A percentile compares a stretch with the other conserved stretches of the same genome.
Evolutionary conservation across 2,888 invertebrate genomes (phyloP).

Genomic region (Endotricha flammealis): DNA sequence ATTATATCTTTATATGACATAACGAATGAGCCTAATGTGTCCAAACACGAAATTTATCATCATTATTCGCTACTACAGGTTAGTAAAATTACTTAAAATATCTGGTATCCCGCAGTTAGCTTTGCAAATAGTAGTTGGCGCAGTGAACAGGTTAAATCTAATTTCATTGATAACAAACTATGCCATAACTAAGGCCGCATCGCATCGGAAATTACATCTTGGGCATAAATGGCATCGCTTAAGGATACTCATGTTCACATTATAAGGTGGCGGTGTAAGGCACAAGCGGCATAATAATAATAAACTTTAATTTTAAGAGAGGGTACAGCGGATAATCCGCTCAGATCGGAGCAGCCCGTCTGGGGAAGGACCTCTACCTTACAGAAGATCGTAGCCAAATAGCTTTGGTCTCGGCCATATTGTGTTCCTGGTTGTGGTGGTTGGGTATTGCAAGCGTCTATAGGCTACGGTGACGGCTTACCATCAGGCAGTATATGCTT

Average conservation of each 20-base stretch:
- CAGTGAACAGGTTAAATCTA: slow-evolving; percentile 27
- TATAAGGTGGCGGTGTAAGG: slow-evolving; percentile 34
- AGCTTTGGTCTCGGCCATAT: no score
- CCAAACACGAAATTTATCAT: neutral
- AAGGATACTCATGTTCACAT: slow-evolving; percentile 47
- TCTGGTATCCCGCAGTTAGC: neutral
- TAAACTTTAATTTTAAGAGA: no score
- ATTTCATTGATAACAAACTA: slow-evolving; percentile 38
- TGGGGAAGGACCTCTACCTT: no score
- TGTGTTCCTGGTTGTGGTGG: no score
- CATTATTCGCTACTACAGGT: neutral
- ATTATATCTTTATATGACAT: no score
- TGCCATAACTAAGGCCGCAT: slow-evolving; percentile 25
- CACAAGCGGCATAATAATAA: no score
- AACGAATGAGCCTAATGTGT: neutral
- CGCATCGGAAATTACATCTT: slow-evolving; percentile 65
- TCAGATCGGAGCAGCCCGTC: no score
- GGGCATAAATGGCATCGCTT: slow-evolving; percentile 51
- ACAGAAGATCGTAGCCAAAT: no score
- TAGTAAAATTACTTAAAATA: neutral
- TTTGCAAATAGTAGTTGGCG: slow-evolving; percentile 13
- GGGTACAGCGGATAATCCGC: no score
- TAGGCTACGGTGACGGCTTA: no score
- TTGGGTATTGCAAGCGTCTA: no score
- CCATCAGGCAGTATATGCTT: no score